Evolutionary conservation across 2,797 vertebrate genomes (phyloP).

Genomic region (Sebastes hubbsi): DNA sequence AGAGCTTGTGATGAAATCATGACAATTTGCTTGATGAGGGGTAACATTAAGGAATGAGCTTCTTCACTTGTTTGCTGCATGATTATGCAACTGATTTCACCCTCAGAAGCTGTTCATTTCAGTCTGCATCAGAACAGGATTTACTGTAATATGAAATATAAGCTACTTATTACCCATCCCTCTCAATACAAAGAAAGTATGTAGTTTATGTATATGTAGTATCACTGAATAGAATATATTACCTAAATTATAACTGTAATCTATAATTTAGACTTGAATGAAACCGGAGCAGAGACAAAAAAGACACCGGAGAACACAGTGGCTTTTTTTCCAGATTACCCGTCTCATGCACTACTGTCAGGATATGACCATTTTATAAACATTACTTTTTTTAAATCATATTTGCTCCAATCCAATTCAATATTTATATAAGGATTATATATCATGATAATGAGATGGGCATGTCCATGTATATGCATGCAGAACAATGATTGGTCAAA

Average conservation of each 20-base stretch:
- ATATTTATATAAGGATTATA: no score
- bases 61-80: not conserved
- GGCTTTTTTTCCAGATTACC: no score
- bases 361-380: no score
- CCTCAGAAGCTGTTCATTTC: not conserved
- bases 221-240: not conserved
- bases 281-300: no score
- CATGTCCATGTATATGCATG: no score
- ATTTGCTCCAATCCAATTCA: no score
- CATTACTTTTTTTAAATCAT: rapidly evolving
- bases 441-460: no score
- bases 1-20: conserved; percentile 4
- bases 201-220: not conserved
- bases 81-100: conserved; percentile 1
- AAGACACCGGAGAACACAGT: no score
- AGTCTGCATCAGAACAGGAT: not conserved
- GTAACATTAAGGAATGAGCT: not conserved
- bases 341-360: no score
- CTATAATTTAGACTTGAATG: not conserved
- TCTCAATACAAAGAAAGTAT: not conserved
- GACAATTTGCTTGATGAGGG: conserved; percentile 3
- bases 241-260: not conserved
- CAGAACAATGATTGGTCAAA: no score
- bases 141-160: not conserved
- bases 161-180: not conserved